Base-by-base conservation (phyloP, 2,113 vertebrate genomes). In the Sinocyclocheilus maitianheensis region DNA sequence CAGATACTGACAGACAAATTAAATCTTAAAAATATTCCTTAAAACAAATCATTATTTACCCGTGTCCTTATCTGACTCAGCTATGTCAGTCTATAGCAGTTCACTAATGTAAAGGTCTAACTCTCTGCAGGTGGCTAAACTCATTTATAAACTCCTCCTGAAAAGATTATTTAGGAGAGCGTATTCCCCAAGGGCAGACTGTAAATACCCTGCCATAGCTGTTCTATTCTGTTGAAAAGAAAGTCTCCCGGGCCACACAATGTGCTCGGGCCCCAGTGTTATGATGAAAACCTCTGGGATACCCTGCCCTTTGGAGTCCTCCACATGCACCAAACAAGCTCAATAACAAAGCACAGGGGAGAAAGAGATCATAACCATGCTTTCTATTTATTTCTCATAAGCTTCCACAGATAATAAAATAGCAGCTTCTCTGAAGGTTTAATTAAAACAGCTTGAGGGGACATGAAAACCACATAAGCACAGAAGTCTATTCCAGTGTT, bases 141-240 rank as follows among this genome's bases (percentile, higher is more conserved):
- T 24, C 14, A 58, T 67, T 85, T 67, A 67, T 34, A 85, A 53
- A 48, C 10, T 65, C 77, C 20, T 74, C 22, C 67, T 48, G 40
- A 62, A 84, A 77, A 62, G 77, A 79, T 79, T 55, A 71, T 37
- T 77, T 60, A 60, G 65, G 51, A 14, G 75, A 58, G 78, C n/a
- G 30, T 48, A 72, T 72, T 74, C 13, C 62, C 76, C 53, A 43
- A 81, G 74, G 78, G 26, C 11, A 53, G 46, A 26, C 84, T 84
- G 79, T 58, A 87, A 87, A 85, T 87, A 81, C 26, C 69, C 63
- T 62, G 13, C 16, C 24, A 43, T 71, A 62, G 77, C 63, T 69
- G 58, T 51, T 85, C 65, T 63, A 71, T 88, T 82, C 53, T 81
- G 65, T 83, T 85, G 60, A 78, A 88, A 88, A 85, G 80, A 75